Evolutionary conservation across 1,140 invertebrate species (phyloP).

Genomic region (Panulirus ornatus): DNA sequence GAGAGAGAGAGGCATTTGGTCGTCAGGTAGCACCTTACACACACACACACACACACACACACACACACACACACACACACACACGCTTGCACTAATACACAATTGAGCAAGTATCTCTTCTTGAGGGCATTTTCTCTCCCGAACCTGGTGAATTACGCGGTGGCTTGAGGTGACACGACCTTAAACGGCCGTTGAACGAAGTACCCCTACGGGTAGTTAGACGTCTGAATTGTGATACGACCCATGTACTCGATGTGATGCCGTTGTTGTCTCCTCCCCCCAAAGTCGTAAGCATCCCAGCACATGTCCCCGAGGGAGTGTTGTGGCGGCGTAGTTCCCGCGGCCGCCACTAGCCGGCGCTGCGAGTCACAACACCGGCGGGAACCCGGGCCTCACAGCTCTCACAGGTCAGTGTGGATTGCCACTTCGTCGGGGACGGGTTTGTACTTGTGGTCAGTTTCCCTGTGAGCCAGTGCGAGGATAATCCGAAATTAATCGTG

Average conservation of each 20-base stretch:
- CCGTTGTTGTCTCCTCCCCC: too few species aligned
- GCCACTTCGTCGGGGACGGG: conserved; percentile 22
- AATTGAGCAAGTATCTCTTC: too few species aligned
- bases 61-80: not conserved
- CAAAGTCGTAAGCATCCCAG: too few species aligned
- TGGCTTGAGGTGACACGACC: too few species aligned
- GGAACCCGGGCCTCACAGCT: not conserved
- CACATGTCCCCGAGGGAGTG: not conserved
- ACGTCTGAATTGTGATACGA: too few species aligned
- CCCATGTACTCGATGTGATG: too few species aligned
- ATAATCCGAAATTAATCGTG: not conserved
- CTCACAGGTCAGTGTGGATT: conserved; percentile 38
- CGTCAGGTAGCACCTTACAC: too few species aligned
- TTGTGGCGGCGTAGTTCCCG: not conserved
- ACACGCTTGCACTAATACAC: not conserved
- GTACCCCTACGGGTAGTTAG: too few species aligned
- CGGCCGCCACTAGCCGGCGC: not conserved
- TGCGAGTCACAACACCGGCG: not conserved
- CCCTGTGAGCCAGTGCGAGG: conserved; percentile 6
- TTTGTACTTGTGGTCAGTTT: conserved; percentile 2
- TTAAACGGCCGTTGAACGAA: too few species aligned
- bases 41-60: not conserved
- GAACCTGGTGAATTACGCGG: too few species aligned
- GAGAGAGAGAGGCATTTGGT: too few species aligned
- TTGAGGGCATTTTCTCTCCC: too few species aligned